These are phyloP conservation scores for Harpagifer antarcticus DNA, from an alignment of 2,797 vertebrate species.

Conservation along the genomic window DNA sequence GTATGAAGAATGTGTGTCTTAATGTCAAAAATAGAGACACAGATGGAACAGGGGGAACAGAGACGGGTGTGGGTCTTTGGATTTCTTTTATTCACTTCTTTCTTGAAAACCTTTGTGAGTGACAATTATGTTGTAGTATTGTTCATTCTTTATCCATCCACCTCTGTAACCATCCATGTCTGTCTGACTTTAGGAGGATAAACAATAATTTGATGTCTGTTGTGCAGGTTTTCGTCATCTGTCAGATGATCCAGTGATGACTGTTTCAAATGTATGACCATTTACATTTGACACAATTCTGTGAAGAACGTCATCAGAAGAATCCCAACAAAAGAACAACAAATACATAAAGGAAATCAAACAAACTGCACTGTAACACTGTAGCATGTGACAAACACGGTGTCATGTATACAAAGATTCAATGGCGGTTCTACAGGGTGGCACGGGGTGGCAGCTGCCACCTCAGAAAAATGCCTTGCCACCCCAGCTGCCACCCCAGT, in stretches of 20 bases:
- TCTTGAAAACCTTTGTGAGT: not conserved
- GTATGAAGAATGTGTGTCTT: slow-evolving; percentile 53
- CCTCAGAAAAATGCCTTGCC: too few relatives aligned
- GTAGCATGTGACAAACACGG: not conserved
- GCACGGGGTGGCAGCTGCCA: too few relatives aligned
- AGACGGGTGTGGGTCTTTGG: not conserved
- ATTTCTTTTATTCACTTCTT: not conserved
- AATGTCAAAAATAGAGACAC: slow-evolving; percentile 50
- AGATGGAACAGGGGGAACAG: not conserved
- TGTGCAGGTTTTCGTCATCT: not conserved
- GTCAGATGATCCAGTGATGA: not conserved
- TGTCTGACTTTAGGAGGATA: not conserved
- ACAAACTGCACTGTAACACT: too few relatives aligned
- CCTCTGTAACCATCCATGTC: too few relatives aligned
- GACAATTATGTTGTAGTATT: not conserved
- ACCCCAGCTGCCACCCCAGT: too few relatives aligned
- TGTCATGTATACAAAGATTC: not conserved
- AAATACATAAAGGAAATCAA: not conserved
- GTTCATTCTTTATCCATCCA: not conserved
- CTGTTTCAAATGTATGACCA: not conserved
- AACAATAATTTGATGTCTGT: not conserved
- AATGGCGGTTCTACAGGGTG: too few relatives aligned
- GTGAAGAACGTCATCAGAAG: not conserved
- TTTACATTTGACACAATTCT: not conserved
- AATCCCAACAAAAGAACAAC: too few relatives aligned